Evolutionary conservation across 2,797 vertebrate species (phyloP), one percentile per base, ranked within the genome.

Genomic region (Notoglanidium macrostoma): DNA sequence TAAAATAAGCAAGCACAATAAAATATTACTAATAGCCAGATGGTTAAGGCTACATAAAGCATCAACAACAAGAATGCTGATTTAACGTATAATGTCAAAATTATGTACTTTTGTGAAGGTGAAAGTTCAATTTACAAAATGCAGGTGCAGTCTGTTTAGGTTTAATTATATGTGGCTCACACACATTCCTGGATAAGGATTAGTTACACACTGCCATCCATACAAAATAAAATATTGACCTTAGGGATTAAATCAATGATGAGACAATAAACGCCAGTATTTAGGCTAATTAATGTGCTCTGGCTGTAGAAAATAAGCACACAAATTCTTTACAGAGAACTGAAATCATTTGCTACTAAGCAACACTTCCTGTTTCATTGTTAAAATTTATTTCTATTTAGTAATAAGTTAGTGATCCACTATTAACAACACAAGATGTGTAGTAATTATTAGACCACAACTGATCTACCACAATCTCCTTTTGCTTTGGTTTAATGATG

Each of bases 371-470:
- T 72, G 68, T 10, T 26, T 73, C 40, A 73, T 12, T 6, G 40
- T 46, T 77, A 1, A 9, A 76, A 17, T 35, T 40, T 6, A 40
- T 59, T 63, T 83, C 40, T 51, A 83, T 51, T 83, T 65, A 67
- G 26, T 49, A 67, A 83, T 83, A 49, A 67, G 61, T 68, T 32
- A 67, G 46, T n/a, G 59, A 83, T 83, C 44, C 61, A 23, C 19
- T 83, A 35, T 51, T 74, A 73, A 40, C 51, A 49, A 61, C 10
- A 85, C n/a, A 32, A 46, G 57, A n/a, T 29, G 6, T 44, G 14
- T 29, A 63, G 21, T 57, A 63, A 85, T 44, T 93, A 95, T 96
- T 92, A 95, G 93, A 93, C 95, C 92, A 92, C 81, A 51, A 51
- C 6, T 44, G 23, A 61, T 81, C 57, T 44, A 0, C 12, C 14